phyloP scores from a whole-genome alignment of 2,888 invertebrate genomes.

The Diplazon laetatorius region DNA sequence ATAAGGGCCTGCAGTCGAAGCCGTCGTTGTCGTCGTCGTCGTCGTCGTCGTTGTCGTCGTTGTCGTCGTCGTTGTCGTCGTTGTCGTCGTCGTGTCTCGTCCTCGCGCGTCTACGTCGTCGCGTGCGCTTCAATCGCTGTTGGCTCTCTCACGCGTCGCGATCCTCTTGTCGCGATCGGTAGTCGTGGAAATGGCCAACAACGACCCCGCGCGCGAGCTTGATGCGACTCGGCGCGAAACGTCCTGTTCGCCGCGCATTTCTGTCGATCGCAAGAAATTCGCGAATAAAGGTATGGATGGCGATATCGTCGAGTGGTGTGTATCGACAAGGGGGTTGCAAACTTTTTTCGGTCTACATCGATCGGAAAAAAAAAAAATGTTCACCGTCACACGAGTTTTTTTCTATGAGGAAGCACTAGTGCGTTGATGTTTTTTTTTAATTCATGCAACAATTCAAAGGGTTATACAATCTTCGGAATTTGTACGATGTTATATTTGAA shows the following conservation, averaged over 20 bases:
- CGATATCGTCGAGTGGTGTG: neutral
- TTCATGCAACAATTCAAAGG: too few species aligned
- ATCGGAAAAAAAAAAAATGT: too few species aligned
- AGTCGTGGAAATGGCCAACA: slow-evolving; percentile 55
- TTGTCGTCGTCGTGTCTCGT: slow-evolving; percentile 49
- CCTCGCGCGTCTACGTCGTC: slow-evolving; percentile 47
- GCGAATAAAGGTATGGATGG: slow-evolving; percentile 1
- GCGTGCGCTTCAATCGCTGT: slow-evolving; percentile 46
- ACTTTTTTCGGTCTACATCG: too few species aligned
- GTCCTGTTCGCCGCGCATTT: too few species aligned
- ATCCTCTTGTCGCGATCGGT: slow-evolving; percentile 17
- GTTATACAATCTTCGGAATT: too few species aligned
- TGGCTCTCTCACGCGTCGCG: slow-evolving; percentile 47
- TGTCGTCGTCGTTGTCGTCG: slow-evolving; percentile 41
- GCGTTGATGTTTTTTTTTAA: too few species aligned
- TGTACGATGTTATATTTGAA: too few species aligned
- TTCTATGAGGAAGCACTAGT: too few species aligned
- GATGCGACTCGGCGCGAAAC: neutral
- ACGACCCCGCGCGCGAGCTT: slow-evolving; percentile 21
- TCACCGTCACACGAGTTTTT: too few species aligned
- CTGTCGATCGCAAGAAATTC: too few species aligned
- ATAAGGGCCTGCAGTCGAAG: slow-evolving; percentile 60
- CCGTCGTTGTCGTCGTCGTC: slow-evolving; percentile 47
- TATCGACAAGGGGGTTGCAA: neutral
- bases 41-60: slow-evolving; percentile 49